Percentiles rank a stretch among this genome's conserved stretches.
phyloP scores from a whole-genome alignment of 2,888 invertebrate species.

The Lasioglossum calceatum region DNA sequence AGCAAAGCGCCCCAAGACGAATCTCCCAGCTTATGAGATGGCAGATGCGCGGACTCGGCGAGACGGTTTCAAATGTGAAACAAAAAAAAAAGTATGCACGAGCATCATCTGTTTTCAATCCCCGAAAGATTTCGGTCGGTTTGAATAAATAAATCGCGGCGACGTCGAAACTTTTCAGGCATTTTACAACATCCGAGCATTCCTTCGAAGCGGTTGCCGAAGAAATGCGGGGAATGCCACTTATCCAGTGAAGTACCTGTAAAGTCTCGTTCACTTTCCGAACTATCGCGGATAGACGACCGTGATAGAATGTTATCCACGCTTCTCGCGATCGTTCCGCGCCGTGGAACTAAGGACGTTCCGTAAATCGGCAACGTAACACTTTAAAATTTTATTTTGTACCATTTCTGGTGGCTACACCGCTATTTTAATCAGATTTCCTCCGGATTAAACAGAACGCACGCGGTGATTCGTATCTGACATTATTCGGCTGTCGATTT shows the following conservation, averaged over 20 bases:
- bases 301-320: slow-evolving; percentile 57
- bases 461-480: neutral
- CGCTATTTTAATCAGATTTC: slow-evolving; percentile 17
- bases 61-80: slow-evolving; percentile 25
- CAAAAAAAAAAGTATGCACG: slow-evolving; percentile 27
- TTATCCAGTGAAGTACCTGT: slow-evolving; percentile 78
- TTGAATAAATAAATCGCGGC: slow-evolving; percentile 73
- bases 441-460: neutral
- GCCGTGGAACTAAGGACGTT: slow-evolving; percentile 32
- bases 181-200: slow-evolving; percentile 71
- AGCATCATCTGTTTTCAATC: slow-evolving; percentile 45
- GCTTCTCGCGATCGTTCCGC: slow-evolving; percentile 43
- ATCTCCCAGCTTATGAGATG: slow-evolving; percentile 19
- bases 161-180: slow-evolving; percentile 76
- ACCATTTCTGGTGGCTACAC: neutral
- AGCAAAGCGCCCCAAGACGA: neutral
- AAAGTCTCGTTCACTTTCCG: slow-evolving; percentile 73
- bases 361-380: slow-evolving; percentile 39
- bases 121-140: slow-evolving; percentile 55
- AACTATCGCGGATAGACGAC: slow-evolving; percentile 44
- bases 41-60: neutral
- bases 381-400: neutral
- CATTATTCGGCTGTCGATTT: neutral
- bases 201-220: slow-evolving; percentile 58
- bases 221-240: slow-evolving; percentile 72